phyloP scores from a whole-genome alignment of 92 coral and sea anemone species.

The Bergia sp. region DNA sequence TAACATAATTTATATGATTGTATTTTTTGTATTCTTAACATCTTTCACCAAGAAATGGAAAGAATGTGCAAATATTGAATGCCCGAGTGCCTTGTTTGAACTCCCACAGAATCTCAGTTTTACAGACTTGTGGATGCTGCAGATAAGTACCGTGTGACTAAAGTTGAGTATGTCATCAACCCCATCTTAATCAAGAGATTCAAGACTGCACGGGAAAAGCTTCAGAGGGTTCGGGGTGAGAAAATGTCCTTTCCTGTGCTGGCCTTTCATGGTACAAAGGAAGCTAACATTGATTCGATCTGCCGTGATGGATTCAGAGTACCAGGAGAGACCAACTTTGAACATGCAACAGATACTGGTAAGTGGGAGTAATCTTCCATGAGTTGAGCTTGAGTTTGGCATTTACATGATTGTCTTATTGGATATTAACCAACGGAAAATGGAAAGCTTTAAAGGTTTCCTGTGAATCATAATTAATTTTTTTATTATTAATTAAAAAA shows the following conservation, averaged over 20 bases:
- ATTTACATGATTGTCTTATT: no score
- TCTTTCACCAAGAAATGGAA: no score
- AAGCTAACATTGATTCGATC: conserved; percentile 72
- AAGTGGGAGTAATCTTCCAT: not conserved
- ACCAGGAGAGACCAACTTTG: conserved; percentile 80
- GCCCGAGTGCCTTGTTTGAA: not conserved
- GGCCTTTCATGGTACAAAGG: conserved; percentile 86
- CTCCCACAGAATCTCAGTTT: conserved; percentile 74
- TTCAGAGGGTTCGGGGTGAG: conserved; percentile 62
- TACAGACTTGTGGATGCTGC: conserved; percentile 78
- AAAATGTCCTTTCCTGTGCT: conserved; percentile 71
- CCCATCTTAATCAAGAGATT: conserved; percentile 67
- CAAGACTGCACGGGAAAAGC: conserved; percentile 64
- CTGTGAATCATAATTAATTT: no score
- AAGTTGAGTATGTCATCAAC: conserved; percentile 77
- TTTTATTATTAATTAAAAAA: no score
- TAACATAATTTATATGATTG: no score
- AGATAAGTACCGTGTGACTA: conserved; percentile 77
- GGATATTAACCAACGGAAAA: no score
- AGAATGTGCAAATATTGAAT: no score
- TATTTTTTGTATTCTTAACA: no score
- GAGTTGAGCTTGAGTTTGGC: no score
- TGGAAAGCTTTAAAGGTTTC: no score
- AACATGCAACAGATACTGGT: conserved; percentile 86
- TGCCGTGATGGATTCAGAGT: conserved; percentile 69